Base-by-base conservation (phyloP, 2,888 invertebrate genomes). In the Reticulitermes lucifugus region DNA sequence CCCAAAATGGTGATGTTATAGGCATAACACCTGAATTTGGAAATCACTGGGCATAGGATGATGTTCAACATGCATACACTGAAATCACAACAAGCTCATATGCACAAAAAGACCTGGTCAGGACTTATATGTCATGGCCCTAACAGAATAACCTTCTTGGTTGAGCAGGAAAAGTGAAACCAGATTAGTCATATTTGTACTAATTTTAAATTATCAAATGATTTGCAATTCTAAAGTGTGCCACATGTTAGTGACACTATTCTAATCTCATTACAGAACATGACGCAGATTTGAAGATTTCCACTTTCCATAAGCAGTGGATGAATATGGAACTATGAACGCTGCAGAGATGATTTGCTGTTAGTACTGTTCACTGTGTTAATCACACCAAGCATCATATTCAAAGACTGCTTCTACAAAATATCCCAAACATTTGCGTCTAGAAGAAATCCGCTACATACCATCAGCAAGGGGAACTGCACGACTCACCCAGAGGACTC, bases 401-500 rank as follows among this genome's bases (percentile, higher is more conserved):
- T 35, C 18, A 21, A 35, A 83, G 73, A 71, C 35, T 46, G 21
- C 81, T 81, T 81, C 79, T 79, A 51, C 29, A 46, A n/a, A 10
- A 5, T 35, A 25, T 22, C 5, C 14, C 7, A 35, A 73, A 5
- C 4, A 73, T 73, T 25, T 35, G 41, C 9, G 6, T 35, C 77
- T 46, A 83, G 83, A 83, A 46, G 83, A 73, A 83, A 73, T 71
- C 83, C 73, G 51, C 51, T 82, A 43, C 82, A 46, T 55, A 83
- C 65, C 25, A 83, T 73, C 71, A 51, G 83, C 35, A 9, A 73
- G 35, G 70, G 65, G n/a, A 65, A 80, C 29, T 79, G 18, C 22
- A 79, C 22, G 22, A 86, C 86, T 83, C 85, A 86, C 89, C 89
- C 88, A 89, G 87, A 46, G 88, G 88, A 86, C 88, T 88, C 84